Evolutionary conservation across 2,888 invertebrate species (phyloP).

Genomic region (Oeneis ivallda): DNA sequence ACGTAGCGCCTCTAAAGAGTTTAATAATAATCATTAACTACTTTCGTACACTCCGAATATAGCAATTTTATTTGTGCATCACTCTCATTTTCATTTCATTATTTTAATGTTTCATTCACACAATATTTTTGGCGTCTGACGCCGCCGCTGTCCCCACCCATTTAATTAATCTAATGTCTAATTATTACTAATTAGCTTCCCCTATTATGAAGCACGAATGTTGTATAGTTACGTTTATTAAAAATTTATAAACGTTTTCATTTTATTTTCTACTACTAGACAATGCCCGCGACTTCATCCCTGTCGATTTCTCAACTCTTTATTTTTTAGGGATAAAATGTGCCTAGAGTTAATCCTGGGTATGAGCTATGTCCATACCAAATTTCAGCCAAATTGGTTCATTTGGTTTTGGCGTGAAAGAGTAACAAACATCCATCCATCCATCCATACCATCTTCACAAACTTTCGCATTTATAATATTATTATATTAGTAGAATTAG

Average conservation of each 20-base stretch:
- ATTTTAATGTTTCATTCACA: neutral
- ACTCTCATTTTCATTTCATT: conserved; percentile 26
- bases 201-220: conserved; percentile 5
- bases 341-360: too few relatives aligned
- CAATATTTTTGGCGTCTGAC: conserved; percentile 12
- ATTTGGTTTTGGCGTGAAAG: too few relatives aligned
- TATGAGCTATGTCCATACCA: too few relatives aligned
- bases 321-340: too few relatives aligned
- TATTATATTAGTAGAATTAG: too few relatives aligned
- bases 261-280: neutral
- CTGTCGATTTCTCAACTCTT: too few relatives aligned
- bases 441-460: too few relatives aligned
- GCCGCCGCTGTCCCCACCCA: conserved; percentile 9
- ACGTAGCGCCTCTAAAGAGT: conserved; percentile 12
- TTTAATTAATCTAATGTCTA: conserved; percentile 21
- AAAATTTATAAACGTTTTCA: neutral
- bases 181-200: conserved; percentile 10
- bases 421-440: too few relatives aligned
- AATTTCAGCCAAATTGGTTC: too few relatives aligned
- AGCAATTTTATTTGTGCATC: conserved; percentile 34
- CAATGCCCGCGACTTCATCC: too few relatives aligned
- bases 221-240: neutral
- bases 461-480: too few relatives aligned
- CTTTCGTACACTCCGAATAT: conserved; percentile 30
- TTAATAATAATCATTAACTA: conserved; percentile 9